Evolutionary conservation across 2,113 vertebrate species (phyloP), one percentile per base, ranked within the genome.

Genomic region (Eolophus roseicapilla): DNA sequence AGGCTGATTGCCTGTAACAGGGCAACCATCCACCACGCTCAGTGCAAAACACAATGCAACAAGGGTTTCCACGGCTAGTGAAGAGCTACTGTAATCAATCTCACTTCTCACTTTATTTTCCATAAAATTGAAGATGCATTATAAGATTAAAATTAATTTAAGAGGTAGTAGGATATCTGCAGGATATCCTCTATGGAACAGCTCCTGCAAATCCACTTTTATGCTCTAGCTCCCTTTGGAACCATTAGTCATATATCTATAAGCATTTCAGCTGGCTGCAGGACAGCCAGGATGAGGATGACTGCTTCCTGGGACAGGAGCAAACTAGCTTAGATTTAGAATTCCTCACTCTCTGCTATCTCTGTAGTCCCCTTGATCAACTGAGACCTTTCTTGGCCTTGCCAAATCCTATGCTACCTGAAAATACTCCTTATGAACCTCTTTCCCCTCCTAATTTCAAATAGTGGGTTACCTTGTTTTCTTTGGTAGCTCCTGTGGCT

Each of bases 401-500:
- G 20, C 18, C 11, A 13, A 44, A 88, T 59, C 19, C 50, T 44
- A 8, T 9, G 8, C 41, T 88, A 85, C 18, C 35, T 35, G 20
- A n/a, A 50, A 67, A 47, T 4, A 39, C 6, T 27, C 27, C 33
- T 57, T 35, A 25, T 9, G 18, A 49, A 41, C 11, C 67, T 20
- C 7, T 8, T 68, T 31, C 11, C 68, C 35, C 55, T 82, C 70
- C 6, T 44, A 4, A 33, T 69, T 75, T 44, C 14, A 35, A 4
- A 4, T 11, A 28, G 6, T 25, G 29, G 29, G 80, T 98, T 97
- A 99, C 99, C 98, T 98, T 55, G 95, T 92, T 96, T 95, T 95
- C 94, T 96, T 97, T 41, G 88, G 89, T 73, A 92, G 19, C 35
- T 94, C 92, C 83, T 98, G 97, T 20, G 98, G 98, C 33, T 99